Percentiles rank a stretch among this genome's conserved stretches.
phyloP scores from a whole-genome alignment of 2,888 invertebrate genomes.

The Acrobasis repandana region DNA sequence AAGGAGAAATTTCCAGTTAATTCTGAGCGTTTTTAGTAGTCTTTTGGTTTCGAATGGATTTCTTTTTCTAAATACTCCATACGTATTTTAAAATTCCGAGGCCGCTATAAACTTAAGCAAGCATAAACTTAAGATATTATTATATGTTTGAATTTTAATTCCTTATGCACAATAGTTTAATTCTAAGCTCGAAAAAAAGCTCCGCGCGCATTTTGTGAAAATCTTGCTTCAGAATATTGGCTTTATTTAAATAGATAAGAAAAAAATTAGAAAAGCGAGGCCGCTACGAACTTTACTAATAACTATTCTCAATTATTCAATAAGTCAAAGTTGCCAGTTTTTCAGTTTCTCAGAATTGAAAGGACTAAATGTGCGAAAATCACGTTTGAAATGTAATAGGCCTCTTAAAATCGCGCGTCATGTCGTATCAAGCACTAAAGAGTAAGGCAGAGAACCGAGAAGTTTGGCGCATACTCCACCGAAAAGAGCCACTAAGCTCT shows the following conservation, averaged over 20 bases:
- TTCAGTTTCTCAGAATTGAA: neutral
- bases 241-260: neutral
- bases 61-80: neutral
- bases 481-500: too few relatives aligned
- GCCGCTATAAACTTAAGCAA: neutral
- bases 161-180: neutral
- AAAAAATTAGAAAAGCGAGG: neutral
- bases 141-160: too few relatives aligned
- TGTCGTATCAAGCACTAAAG: too few relatives aligned
- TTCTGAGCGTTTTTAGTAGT: neutral
- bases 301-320: neutral
- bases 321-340: neutral
- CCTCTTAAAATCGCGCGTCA: too few relatives aligned
- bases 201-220: neutral
- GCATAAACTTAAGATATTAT: too few relatives aligned
- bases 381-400: too few relatives aligned
- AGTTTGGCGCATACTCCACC: too few relatives aligned
- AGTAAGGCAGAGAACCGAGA: too few relatives aligned
- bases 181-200: neutral
- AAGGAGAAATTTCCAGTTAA: neutral
- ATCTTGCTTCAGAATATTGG: neutral
- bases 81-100: neutral
- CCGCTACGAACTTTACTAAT: neutral
- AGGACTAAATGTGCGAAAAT: too few relatives aligned
- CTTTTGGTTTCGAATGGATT: too few relatives aligned